Evolutionary conservation across 1,140 invertebrate genomes (phyloP), one percentile per base, ranked within the genome.

Genomic region (Drepana arcuata): DNA sequence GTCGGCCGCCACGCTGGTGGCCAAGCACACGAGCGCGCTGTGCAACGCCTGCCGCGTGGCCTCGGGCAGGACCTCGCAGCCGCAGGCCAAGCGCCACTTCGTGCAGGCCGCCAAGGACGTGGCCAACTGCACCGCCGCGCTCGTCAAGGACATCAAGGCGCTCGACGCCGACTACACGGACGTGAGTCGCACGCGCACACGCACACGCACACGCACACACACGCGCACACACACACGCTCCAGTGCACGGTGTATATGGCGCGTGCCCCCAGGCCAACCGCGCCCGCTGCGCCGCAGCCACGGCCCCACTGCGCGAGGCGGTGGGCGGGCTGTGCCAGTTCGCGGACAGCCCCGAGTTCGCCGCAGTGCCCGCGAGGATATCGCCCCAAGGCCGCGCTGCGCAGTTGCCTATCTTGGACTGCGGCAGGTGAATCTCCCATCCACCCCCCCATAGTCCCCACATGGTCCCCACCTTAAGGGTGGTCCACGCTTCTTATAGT

Each of bases 91-190:
- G 78, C 83, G 96, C 42, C 96, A 99, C 68, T 99, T 99, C 78
- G 96, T 99, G 10, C 95, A 99, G 67, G 94, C 95, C 41, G 97
- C 97, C 14, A 98, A 98, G 72, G 95, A 98, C 68, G 96, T 99
- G 1, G 98, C 98, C 12, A 97, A 97, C 78, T 95, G 94, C 2
- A 99, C 98, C 2, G 94, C 96, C 0, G 90, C 90, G 50, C 85
- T 99, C 3, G 97, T 99, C 1, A 96, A 95, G 75, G 93, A 96
- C 66, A 98, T 99, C 42, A 99, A 99, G 84, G 89, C 91, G 1
- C 82, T 97, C 10, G 96, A 98, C 78, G 87, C 89, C 29, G 91
- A 96, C 67, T 96, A 95, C 55, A 89, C 86, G 2, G 89, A 92
- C 15, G 85, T 87, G 11, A 92, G 48, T 24, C 12, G 9, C 6